These are phyloP conservation scores for Carollia perspicillata DNA, from an alignment of 2,113 vertebrate genomes.

Conservation along the genomic window DNA sequence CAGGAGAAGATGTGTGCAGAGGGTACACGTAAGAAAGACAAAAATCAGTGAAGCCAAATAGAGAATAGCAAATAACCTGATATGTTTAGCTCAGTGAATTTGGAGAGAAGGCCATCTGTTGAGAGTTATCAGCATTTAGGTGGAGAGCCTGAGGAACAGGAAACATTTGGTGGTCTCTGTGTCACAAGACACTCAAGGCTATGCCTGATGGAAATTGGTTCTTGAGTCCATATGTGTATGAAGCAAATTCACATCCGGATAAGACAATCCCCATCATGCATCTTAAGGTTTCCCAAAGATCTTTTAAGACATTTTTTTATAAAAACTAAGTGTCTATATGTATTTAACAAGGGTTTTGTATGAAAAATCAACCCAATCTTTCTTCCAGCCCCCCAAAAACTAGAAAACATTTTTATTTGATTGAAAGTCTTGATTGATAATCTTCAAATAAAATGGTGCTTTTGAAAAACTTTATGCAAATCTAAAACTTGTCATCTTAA, in stretches of 20 bases:
- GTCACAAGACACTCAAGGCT: not conserved
- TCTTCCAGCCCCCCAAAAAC: not conserved
- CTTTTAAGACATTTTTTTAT: not conserved
- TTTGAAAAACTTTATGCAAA: not conserved
- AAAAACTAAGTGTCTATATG: not conserved
- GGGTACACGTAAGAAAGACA: not conserved
- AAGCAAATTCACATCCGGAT: too few relatives aligned
- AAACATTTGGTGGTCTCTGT: not conserved
- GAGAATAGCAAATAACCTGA: too few relatives aligned
- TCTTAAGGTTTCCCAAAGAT: not conserved
- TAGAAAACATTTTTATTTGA: not conserved
- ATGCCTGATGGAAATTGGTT: not conserved
- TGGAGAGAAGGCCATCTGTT: not conserved
- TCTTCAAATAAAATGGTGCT: not conserved
- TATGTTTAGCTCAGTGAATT: too few relatives aligned
- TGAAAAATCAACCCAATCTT: not conserved
- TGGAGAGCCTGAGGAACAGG: not conserved
- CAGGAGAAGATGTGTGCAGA: not conserved
- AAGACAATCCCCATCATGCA: too few relatives aligned
- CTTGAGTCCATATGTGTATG: not conserved
- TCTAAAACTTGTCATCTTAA: not conserved
- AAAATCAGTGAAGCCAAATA: accelerated
- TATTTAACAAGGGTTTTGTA: not conserved
- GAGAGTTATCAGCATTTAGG: not conserved
- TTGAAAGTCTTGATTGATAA: not conserved